Base-by-base conservation (phyloP, 2,113 vertebrate species). In the Myotis brandtii region DNA sequence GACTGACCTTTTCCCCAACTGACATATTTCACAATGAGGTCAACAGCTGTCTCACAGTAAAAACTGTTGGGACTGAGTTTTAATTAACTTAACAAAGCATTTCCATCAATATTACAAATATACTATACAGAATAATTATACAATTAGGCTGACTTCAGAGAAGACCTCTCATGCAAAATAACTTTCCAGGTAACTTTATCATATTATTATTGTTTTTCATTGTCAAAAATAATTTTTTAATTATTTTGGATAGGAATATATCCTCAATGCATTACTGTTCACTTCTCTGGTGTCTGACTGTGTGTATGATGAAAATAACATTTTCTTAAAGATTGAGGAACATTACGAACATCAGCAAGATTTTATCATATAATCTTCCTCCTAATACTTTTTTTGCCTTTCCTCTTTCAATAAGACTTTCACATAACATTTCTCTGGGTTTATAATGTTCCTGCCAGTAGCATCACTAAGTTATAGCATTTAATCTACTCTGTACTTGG, bases 371-470 rank as follows among this genome's bases (percentile, higher is more conserved):
- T 4, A 69, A 20, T 25, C 25, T 75, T 30, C 11, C 52, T 70
- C n/a, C 76, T 52, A 76, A 81, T 69, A 30, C 50, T 54, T 83
- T 94, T 76, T 91, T 76, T 91, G 67, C 48, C 75, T 91, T 90
- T 86, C 69, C 59, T 80, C 46, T 86, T 54, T 81, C 67, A 54
- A 32, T 25, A 59, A 64, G 27, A 13, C 6, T 81, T 43, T 75
- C 62, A 88, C 0, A 52, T n/a, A 52, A 32, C 48, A 72, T 66
- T 85, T 59, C 56, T 82, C 3, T 4, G 77, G 13, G 67, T 3
- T 87, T 91, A 69, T 25, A 23, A 64, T 43, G 4, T 75, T n/a
- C 12, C 67, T 81, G 73, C 40, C 34, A 85, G 10, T 23, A 54
- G 43, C 46, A 81, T 40, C 46, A 86, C 18, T 77, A 96, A 80